These are phyloP conservation scores for Carduelis carduelis DNA, from an alignment of 2,797 vertebrate species.

Conservation along the genomic window DNA sequence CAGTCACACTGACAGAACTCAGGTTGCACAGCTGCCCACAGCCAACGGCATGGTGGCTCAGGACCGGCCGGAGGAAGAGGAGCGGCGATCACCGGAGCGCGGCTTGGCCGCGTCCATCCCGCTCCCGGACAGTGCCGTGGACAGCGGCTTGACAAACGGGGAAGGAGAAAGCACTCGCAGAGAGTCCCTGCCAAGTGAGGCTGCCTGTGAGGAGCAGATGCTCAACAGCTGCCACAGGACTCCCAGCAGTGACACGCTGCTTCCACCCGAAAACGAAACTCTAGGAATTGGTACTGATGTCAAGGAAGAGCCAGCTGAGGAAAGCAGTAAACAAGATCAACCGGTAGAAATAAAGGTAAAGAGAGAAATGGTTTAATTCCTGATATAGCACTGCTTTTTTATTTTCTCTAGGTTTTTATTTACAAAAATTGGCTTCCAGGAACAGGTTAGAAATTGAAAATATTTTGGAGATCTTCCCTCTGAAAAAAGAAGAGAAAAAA, in stretches of 20 bases:
- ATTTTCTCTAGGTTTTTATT: neutral
- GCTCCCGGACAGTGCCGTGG: neutral
- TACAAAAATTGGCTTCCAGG: neutral
- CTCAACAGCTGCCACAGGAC: conserved; percentile 53
- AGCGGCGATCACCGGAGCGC: neutral
- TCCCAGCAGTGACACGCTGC: neutral
- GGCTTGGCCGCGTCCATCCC: neutral
- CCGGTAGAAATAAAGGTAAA: conserved; percentile 72
- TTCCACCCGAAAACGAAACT: neutral
- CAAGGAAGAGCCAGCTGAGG: conserved; percentile 50
- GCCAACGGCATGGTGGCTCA: conserved; percentile 68
- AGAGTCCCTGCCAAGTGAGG: neutral
- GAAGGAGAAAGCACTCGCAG: neutral
- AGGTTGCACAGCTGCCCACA: conserved; percentile 56
- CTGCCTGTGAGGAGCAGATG: neutral
- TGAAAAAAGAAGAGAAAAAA: neutral
- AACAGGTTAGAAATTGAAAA: neutral
- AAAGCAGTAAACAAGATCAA: conserved; percentile 40
- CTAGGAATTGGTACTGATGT: neutral
- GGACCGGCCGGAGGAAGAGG: conserved; percentile 10
- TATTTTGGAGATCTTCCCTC: neutral
- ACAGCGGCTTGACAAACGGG: conserved; percentile 58
- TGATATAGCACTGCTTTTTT: neutral
- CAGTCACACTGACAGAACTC: conserved; percentile 26
- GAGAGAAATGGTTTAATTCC: neutral